These are phyloP conservation scores for Loxodonta africana DNA, from an alignment of 2,113 vertebrate genomes.

Conservation along the genomic window DNA sequence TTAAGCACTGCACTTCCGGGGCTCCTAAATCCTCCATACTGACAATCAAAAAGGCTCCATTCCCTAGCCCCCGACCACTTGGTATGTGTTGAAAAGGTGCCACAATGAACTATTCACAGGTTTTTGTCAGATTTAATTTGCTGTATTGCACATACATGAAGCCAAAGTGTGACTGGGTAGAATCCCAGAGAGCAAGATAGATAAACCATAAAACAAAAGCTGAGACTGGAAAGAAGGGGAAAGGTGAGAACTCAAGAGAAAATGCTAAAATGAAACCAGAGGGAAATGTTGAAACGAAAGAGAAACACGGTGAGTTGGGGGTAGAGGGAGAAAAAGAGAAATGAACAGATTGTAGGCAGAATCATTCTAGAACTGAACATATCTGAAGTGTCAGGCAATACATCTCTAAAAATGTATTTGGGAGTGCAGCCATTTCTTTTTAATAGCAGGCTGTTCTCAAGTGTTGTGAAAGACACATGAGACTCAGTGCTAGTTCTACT, in stretches of 20 bases:
- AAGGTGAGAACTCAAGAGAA: slow-evolving; percentile 18
- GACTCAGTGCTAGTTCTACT: not conserved
- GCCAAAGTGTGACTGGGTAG: not conserved
- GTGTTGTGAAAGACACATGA: not conserved
- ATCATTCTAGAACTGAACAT: slow-evolving; percentile 50
- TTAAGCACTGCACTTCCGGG: no score
- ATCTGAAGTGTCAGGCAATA: slow-evolving; percentile 47
- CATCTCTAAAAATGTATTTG: slow-evolving; percentile 47
- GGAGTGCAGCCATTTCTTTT: slow-evolving; percentile 34
- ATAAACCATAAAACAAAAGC: slow-evolving; percentile 50
- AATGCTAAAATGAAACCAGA: slow-evolving; percentile 31
- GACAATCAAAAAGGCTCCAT: not conserved
- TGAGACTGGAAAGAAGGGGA: not conserved
- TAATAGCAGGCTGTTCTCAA: slow-evolving; percentile 27
- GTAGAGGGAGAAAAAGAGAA: not conserved
- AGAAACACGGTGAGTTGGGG: not conserved
- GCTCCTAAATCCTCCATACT: not conserved
- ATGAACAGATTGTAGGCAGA: slow-evolving; percentile 47
- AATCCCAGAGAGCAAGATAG: slow-evolving; percentile 8
- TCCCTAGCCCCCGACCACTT: not conserved
- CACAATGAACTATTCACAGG: not conserved
- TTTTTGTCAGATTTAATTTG: slow-evolving; percentile 50
- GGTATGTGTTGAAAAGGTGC: not conserved
- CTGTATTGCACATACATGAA: not conserved
- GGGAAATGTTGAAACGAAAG: slow-evolving; percentile 28